These are phyloP conservation scores for Xyrauchen texanus DNA, from an alignment of 2,113 vertebrate species.

Conservation along the genomic window DNA sequence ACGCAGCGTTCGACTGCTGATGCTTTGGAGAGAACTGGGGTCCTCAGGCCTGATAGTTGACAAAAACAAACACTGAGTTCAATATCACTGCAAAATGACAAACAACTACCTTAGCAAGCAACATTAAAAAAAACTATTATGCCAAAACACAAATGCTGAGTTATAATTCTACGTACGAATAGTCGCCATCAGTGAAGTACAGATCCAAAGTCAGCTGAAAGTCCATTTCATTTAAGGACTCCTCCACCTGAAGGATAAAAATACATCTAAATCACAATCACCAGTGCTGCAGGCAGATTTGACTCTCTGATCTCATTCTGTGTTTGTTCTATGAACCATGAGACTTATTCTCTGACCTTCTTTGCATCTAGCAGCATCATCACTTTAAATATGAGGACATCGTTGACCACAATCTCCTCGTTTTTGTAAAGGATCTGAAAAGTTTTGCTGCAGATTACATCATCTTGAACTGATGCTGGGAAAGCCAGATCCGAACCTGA, in stretches of 20 bases:
- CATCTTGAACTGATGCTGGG: constrained; percentile 90
- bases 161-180: constrained; percentile 84
- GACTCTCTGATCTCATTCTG: neutral
- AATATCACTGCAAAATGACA: neutral
- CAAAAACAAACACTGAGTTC: neutral
- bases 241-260: constrained; percentile 84
- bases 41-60: constrained; percentile 82
- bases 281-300: too few relatives aligned
- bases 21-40: constrained; percentile 87
- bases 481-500: constrained; percentile 77
- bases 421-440: constrained; percentile 99
- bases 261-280: constrained; percentile 53
- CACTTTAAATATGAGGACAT: constrained; percentile 96
- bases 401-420: constrained; percentile 93
- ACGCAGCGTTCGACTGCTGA: constrained; percentile 94
- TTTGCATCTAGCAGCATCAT: constrained; percentile 97
- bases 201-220: constrained; percentile 93
- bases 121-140: too few relatives aligned
- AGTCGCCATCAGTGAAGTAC: constrained; percentile 96
- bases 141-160: too few relatives aligned
- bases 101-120: neutral
- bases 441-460: constrained; percentile 92
- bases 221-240: constrained; percentile 92
- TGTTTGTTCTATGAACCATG: neutral
- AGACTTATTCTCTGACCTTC: constrained; percentile 77